Base-by-base conservation (phyloP, 2,113 vertebrate genomes). In the Cebidichthys violaceus region DNA sequence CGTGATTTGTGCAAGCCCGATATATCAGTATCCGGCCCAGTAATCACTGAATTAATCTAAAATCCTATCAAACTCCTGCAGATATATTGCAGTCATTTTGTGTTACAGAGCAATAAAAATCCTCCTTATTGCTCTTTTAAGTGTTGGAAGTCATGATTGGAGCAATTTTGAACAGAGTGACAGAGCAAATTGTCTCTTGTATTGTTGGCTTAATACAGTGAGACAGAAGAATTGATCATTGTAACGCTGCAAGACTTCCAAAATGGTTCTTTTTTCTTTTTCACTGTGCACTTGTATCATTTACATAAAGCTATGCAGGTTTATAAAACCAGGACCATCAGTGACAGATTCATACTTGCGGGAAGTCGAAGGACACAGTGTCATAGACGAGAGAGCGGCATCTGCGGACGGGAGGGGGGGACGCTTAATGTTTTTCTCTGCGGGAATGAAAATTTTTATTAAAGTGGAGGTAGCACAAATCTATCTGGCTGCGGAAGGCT, bases 371-470 rank as follows among this genome's bases (percentile, higher is more conserved):
- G 61, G 62, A 77, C 59, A 54, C 70, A 27, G 35, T 54, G 67
- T 75, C 75, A 61, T 1, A 61, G 54, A 71, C 0, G 33, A 57
- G 31, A 66, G 10, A 39, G 59, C 20, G 8, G 37, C 39, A 54
- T 70, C 70, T 31, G 33, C 20, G 41, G 69, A 50, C 4, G 4
- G 15, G 45, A 5, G 15, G 45, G 11, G 41, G 41, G 45, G 41
- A 4, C 13, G 45, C 66, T 87, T 85, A 83, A 88, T 84, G 78
- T 71, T 86, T 81, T 77, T 76, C 72, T 64, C 27, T 77, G 37
- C n/a, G 84, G 84, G 86, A 89, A 86, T 84, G 76, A 86, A 76
- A 41, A 68, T 43, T 81, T 86, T 81, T 91, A 89, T 90, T 93
- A 88, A 77, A 88, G 84, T 85, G 73, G 78, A 79, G 72, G 77